Percentiles rank a stretch among this genome's conserved stretches.
Evolutionary conservation across 2,888 invertebrate species (phyloP).

Genomic region (Limenitis camilla): DNA sequence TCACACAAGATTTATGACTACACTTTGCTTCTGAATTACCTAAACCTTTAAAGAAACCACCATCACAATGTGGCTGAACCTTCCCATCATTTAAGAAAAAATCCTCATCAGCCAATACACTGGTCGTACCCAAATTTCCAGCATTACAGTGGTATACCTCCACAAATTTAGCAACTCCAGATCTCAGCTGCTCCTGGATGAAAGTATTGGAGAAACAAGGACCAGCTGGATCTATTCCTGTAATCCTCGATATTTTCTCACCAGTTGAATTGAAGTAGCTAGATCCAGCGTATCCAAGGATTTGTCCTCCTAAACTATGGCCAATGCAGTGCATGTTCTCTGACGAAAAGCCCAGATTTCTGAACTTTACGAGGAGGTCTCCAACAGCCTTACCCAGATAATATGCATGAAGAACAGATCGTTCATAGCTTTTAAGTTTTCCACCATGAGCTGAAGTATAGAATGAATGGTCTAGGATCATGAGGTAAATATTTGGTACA

Average conservation of each 20-base stretch:
- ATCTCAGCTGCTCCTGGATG: slow-evolving; percentile 62
- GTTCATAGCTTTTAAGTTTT: slow-evolving; percentile 52
- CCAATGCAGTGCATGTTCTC: slow-evolving; percentile 57
- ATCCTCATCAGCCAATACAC: slow-evolving; percentile 71
- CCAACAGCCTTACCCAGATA: slow-evolving; percentile 54
- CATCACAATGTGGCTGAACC: slow-evolving; percentile 71
- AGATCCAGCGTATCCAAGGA: slow-evolving; percentile 48
- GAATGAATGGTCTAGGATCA: slow-evolving; percentile 58
- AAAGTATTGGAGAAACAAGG: slow-evolving; percentile 62
- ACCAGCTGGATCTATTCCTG: slow-evolving; percentile 63
- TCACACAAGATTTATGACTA: slow-evolving; percentile 60
- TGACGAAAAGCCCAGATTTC: slow-evolving; percentile 45
- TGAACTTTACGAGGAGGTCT: slow-evolving; percentile 44
- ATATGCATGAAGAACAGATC: slow-evolving; percentile 49
- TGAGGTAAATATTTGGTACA: slow-evolving; percentile 50
- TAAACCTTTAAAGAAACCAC: slow-evolving; percentile 47
- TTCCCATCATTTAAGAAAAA: slow-evolving; percentile 74
- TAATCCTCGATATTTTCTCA: slow-evolving; percentile 53
- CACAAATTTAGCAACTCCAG: slow-evolving; percentile 73
- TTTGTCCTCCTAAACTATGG: slow-evolving; percentile 61
- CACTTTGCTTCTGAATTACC: slow-evolving; percentile 60
- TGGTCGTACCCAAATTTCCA: slow-evolving; percentile 67
- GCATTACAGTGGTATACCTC: slow-evolving; percentile 77
- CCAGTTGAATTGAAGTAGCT: slow-evolving; percentile 44
- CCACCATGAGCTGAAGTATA: slow-evolving; percentile 55